Percentiles rank a stretch among this genome's conserved stretches.
phyloP scores from a whole-genome alignment of 2,113 vertebrate species.

The Triplophysa siluroides region DNA sequence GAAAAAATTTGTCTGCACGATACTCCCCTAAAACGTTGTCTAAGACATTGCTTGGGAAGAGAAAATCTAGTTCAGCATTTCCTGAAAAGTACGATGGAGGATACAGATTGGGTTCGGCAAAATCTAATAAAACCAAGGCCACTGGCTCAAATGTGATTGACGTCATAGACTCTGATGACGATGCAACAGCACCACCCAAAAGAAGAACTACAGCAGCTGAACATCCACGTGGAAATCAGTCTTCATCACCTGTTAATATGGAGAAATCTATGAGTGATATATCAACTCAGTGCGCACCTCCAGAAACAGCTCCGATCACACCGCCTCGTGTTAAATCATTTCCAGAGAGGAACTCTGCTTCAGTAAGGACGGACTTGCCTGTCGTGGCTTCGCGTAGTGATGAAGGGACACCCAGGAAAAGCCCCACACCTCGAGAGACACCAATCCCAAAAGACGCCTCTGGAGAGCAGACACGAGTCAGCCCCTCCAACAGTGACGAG shows the following conservation, averaged over 20 bases:
- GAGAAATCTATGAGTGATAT: neutral
- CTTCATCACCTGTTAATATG: constrained; percentile 39
- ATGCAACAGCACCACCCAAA: constrained; percentile 49
- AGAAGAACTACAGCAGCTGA: constrained; percentile 12
- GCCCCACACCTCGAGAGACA: neutral
- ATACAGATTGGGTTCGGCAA: constrained; percentile 17
- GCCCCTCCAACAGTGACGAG: neutral
- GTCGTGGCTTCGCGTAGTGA: neutral
- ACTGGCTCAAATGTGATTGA: neutral
- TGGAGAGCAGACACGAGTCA: neutral
- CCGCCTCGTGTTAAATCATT: constrained; percentile 4
- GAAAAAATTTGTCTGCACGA: constrained; percentile 47
- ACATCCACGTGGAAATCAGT: neutral
- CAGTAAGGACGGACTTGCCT: neutral
- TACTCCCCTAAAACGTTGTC: constrained; percentile 22
- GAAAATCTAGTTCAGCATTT: constrained; percentile 59
- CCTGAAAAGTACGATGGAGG: constrained; percentile 43
- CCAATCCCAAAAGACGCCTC: neutral
- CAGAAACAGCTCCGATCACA: neutral
- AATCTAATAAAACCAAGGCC: neutral
- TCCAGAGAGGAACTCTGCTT: neutral
- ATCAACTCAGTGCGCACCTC: constrained; percentile 17
- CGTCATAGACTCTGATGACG: constrained; percentile 44
- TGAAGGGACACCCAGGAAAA: neutral
- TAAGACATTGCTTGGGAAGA: constrained; percentile 44